A percentile compares a stretch with the other conserved stretches of the same genome.
phyloP scores from a whole-genome alignment of 2,113 vertebrate genomes.

The Poecilia latipinna region DNA sequence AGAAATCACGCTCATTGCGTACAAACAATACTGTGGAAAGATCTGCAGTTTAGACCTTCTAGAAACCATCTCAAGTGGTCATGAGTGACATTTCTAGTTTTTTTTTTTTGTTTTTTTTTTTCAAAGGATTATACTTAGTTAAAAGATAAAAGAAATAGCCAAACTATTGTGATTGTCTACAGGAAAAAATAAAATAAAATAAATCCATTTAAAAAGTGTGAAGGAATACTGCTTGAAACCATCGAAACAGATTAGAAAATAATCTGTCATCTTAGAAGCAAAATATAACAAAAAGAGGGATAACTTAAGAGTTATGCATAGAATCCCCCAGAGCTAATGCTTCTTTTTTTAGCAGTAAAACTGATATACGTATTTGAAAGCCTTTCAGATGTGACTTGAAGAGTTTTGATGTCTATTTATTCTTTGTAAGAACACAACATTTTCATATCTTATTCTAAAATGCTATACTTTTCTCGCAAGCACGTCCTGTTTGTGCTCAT shows the following conservation, averaged over 20 bases:
- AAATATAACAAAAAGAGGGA: not conserved
- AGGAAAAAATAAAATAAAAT: not conserved
- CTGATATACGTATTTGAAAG: not conserved
- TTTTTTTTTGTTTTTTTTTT: not conserved
- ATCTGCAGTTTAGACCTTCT: not conserved
- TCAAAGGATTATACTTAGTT: not conserved
- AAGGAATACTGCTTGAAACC: no score
- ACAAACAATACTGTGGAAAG: not conserved
- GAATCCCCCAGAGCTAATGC: not conserved
- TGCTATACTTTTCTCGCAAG: conserved; percentile 18
- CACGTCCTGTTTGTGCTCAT: conserved; percentile 39
- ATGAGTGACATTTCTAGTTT: not conserved
- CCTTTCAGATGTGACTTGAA: conserved; percentile 1
- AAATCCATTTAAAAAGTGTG: not conserved
- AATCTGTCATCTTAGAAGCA: not conserved
- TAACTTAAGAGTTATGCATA: no score
- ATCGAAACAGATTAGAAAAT: no score
- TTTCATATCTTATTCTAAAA: conserved; percentile 19
- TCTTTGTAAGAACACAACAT: not conserved
- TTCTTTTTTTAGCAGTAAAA: conserved; percentile 2
- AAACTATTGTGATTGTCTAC: not conserved
- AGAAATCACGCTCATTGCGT: not conserved
- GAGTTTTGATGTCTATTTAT: conserved; percentile 10
- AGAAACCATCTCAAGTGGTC: not conserved
- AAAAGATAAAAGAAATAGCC: not conserved